Evolutionary conservation across 2,113 vertebrate genomes (phyloP).

Genomic region (Formicarius rufipectus): DNA sequence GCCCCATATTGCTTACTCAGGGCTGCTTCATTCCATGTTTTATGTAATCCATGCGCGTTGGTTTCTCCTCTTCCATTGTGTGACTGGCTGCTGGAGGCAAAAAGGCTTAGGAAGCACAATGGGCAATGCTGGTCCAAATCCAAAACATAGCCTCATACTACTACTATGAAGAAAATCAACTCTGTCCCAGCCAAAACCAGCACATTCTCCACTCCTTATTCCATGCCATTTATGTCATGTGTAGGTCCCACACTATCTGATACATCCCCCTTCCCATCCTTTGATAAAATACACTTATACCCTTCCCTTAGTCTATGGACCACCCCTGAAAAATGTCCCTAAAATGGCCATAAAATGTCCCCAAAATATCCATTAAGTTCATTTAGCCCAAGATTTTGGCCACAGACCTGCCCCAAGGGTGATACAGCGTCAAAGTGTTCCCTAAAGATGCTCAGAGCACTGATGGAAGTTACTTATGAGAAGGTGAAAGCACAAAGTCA

Average conservation of each 20-base stretch:
- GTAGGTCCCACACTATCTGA: background rate
- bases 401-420: too few relatives aligned
- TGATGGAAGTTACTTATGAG: background rate
- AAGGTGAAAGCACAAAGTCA: background rate
- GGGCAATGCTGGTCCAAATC: background rate
- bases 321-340: background rate
- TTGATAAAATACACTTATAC: background rate
- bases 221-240: background rate
- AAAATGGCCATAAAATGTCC: background rate
- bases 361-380: background rate
- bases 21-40: background rate
- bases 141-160: background rate
- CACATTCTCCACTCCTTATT: background rate
- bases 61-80: accelerated
- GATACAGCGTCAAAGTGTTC: accelerated
- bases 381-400: background rate
- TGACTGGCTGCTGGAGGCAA: background rate
- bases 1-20: background rate
- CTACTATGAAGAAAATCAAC: background rate
- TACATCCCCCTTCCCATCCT: background rate
- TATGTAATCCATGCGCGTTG: background rate
- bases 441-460: background rate
- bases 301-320: background rate
- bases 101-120: background rate
- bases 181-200: background rate